Evolutionary conservation across 2,888 invertebrate species (phyloP).

Genomic region (Parochlus steinenii): DNA sequence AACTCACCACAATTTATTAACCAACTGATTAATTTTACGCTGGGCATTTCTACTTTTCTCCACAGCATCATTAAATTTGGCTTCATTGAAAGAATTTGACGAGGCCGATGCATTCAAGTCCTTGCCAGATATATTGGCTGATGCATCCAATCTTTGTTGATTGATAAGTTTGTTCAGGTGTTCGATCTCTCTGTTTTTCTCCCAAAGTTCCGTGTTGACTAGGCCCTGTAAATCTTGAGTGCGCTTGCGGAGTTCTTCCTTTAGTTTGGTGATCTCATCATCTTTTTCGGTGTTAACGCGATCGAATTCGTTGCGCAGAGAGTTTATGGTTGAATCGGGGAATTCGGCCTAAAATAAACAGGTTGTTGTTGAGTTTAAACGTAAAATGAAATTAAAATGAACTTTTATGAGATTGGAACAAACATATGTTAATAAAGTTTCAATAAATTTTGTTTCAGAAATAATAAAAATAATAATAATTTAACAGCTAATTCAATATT

Average conservation of each 20-base stretch:
- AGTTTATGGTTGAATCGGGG: no score
- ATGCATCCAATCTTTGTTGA: slow-evolving; percentile 20
- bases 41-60: slow-evolving; percentile 8
- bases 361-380: no score
- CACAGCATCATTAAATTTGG: slow-evolving; percentile 6
- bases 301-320: slow-evolving; percentile 8
- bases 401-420: no score
- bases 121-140: no score
- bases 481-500: no score
- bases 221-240: slow-evolving; percentile 27
- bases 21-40: slow-evolving; percentile 5
- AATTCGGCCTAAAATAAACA: no score
- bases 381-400: no score
- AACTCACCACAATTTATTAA: slow-evolving; percentile 8
- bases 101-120: no score
- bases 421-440: no score
- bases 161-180: slow-evolving; percentile 22
- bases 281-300: slow-evolving; percentile 10
- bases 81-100: slow-evolving; percentile 8
- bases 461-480: no score
- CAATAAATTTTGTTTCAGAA: no score
- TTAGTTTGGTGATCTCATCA: slow-evolving; percentile 8
- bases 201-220: slow-evolving; percentile 39
- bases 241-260: slow-evolving; percentile 7
- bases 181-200: slow-evolving; percentile 39